These are phyloP conservation scores for Mnemiopsis leidyi DNA, from an alignment of 37 sponge, comb jelly and placozoan species.

Conservation along the genomic window DNA sequence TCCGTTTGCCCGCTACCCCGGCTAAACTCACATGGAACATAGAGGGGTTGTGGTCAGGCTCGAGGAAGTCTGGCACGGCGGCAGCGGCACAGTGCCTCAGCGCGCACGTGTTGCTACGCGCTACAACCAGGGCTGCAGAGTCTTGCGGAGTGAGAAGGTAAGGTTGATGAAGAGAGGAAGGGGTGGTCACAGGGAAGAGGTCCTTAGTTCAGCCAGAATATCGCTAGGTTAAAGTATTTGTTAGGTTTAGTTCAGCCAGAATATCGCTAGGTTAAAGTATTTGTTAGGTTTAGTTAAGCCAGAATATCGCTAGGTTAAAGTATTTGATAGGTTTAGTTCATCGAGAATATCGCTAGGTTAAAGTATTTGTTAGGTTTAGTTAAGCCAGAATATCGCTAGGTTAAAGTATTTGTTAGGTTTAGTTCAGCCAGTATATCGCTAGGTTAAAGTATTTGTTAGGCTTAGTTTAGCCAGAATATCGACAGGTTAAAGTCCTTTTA, in stretches of 20 bases:
- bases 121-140: conserved; percentile 29
- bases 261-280: neutral
- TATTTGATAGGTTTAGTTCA: too few relatives aligned
- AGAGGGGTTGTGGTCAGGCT: neutral
- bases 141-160: neutral
- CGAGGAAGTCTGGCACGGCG: conserved; percentile 2
- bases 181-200: neutral
- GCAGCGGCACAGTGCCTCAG: conserved; percentile 19
- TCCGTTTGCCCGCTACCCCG: neutral
- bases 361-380: too few relatives aligned
- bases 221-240: neutral
- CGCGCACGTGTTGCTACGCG: conserved; percentile 47
- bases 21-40: conserved; percentile 62
- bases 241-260: neutral
- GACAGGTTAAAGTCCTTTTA: too few relatives aligned
- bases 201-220: neutral
- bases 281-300: neutral
- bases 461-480: too few relatives aligned
- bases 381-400: too few relatives aligned
- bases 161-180: neutral
- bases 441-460: too few relatives aligned
- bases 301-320: too few relatives aligned
- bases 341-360: too few relatives aligned
- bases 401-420: too few relatives aligned
- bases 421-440: too few relatives aligned